Base-by-base conservation (phyloP, 2,888 invertebrate genomes). In the Bellardia pandia region DNA sequence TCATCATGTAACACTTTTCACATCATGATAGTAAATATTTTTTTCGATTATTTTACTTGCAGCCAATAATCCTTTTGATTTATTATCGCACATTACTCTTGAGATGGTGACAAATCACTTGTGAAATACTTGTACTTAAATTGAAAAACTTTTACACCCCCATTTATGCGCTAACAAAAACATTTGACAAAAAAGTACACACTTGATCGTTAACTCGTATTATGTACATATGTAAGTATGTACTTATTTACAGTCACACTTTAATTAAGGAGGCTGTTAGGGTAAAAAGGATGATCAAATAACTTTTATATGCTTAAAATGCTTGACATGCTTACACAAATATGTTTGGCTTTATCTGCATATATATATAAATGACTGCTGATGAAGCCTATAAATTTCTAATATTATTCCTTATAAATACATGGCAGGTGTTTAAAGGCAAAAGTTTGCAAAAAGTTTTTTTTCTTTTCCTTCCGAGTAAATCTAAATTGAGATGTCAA, bases 11-110 rank as follows among this genome's bases (percentile, higher is more conserved):
- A 69, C 33, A 69, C 51, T 56, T 69, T 51, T 51, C n/a, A 14
- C 16, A 68, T 8, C 16, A n/a, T 23, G 9, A 1, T 69, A 30
- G 0, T 4, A 56, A 40, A 2, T 42, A 14, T 23, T 23, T 23
- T 23, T 72, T 7, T 23, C 23, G 3, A 7, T 56, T 72, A 8
- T 16, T 42, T 53, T 14, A 14, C 33, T 56, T 33, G 14, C 66
- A 78, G 68, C 69, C 74, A 86, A 82, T 78, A 78, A 82, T 75
- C 68, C 69, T 45, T 69, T 69, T 82, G 86, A 82, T 86, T 86
- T 86, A 86, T 86, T 82, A 64, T 64, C 42, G 30, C 74, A 86
- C 64, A 75, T 86, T 82, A 69, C 48, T 69, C 45, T 64, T 23
- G 53, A 72, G 33, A 75, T 78, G 69, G 45, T 78, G 62, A 86